Percentiles rank a stretch among this genome's conserved stretches.
Evolutionary conservation across 35 echinoderm and acorn worm species (phyloP).

Genomic region (Strongylocentrotus purpuratus): DNA sequence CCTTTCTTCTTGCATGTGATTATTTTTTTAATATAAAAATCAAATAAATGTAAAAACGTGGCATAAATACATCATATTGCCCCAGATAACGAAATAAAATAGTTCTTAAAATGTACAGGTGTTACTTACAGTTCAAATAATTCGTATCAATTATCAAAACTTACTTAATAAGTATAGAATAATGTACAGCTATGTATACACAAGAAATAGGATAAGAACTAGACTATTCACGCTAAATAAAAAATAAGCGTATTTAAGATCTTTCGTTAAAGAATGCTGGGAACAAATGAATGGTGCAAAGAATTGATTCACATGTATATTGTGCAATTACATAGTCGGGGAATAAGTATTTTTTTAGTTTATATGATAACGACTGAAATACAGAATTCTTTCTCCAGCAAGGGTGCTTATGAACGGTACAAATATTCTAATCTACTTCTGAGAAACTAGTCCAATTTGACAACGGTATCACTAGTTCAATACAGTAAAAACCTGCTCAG

Average conservation of each 20-base stretch:
- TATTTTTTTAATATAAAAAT: background rate
- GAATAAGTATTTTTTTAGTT: no score
- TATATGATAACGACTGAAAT: no score
- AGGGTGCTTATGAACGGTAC: no score
- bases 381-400: no score
- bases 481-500: no score
- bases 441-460: no score
- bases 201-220: background rate
- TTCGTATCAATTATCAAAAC: background rate
- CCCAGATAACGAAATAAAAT: background rate
- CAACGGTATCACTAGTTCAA: no score
- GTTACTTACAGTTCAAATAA: slow-evolving; percentile 4
- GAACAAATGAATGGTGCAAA: background rate
- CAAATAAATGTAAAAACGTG: slow-evolving; percentile 2
- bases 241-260: background rate
- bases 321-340: background rate
- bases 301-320: background rate
- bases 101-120: background rate
- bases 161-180: background rate
- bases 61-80: background rate
- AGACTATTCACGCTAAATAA: background rate
- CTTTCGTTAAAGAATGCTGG: background rate
- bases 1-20: background rate
- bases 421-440: no score
- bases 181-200: background rate